A percentile compares a stretch with the other conserved stretches of the same genome.
Conservation (phyloP, 2,113 vertebrate species). For the Etheostoma cragini region DNA sequence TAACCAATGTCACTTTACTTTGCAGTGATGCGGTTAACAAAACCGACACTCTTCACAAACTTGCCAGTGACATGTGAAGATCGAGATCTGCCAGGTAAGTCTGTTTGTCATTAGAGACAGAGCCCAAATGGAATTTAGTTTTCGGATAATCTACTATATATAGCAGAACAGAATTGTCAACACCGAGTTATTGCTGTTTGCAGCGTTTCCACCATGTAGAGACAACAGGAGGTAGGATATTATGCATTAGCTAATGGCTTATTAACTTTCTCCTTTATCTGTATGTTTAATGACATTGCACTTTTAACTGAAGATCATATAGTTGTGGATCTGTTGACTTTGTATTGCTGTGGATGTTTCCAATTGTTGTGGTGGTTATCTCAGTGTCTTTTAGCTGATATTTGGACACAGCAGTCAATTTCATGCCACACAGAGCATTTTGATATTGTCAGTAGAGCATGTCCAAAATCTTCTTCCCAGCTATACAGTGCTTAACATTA, state of each 20-base stretch:
- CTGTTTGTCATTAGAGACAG: not conserved
- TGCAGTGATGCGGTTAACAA: slow-evolving; percentile 97
- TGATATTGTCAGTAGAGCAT: not conserved
- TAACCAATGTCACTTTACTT: slow-evolving; percentile 60
- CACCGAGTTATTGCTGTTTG: not conserved
- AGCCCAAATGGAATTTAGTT: not conserved
- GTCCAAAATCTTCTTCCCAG: too few relatives aligned
- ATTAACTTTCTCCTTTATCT: not conserved
- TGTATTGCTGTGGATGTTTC: not conserved
- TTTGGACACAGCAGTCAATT: too few relatives aligned
- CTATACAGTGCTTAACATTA: too few relatives aligned
- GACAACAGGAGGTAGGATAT: not conserved
- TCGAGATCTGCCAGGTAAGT: slow-evolving; percentile 94
- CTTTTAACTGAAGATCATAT: not conserved
- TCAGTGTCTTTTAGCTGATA: not conserved
- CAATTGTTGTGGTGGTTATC: not conserved
- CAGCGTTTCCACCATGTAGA: not conserved
- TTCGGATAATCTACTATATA: not conserved
- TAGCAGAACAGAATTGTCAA: not conserved
- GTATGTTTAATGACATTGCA: not conserved
- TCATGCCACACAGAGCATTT: not conserved
- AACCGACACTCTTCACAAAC: slow-evolving; percentile 98
- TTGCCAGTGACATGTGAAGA: slow-evolving; percentile 97
- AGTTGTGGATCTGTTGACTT: not conserved
- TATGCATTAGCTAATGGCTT: not conserved